These are phyloP conservation scores for Chauna torquata DNA, from an alignment of 2,113 vertebrate species.

Conservation along the genomic window DNA sequence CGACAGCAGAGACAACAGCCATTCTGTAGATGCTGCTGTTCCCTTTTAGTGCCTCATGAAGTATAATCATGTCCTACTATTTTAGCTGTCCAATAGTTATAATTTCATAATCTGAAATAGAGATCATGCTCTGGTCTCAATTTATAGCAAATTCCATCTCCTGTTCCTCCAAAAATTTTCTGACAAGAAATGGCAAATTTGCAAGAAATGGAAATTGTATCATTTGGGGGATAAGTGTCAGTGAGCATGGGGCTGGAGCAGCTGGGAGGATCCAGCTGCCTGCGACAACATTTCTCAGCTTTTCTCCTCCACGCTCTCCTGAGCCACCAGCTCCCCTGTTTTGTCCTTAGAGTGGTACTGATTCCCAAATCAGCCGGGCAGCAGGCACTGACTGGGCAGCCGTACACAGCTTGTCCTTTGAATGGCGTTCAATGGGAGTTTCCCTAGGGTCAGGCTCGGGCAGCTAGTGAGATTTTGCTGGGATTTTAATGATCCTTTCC, in stretches of 20 bases:
- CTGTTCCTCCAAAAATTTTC: background rate
- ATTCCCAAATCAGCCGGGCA: background rate
- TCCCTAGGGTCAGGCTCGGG: background rate
- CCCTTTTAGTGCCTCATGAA: background rate
- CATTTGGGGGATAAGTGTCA: background rate
- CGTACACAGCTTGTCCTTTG: background rate
- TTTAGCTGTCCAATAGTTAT: background rate
- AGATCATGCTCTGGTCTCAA: background rate
- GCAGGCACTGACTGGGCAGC: background rate
- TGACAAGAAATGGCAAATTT: background rate
- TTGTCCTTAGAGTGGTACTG: background rate
- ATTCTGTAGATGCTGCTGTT: background rate
- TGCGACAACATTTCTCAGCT: fast-evolving
- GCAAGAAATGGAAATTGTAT: background rate
- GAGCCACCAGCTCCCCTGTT: background rate
- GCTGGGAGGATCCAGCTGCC: too few relatives aligned
- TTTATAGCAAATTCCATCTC: background rate
- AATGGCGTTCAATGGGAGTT: background rate
- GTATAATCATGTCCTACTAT: fast-evolving
- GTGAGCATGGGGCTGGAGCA: background rate
- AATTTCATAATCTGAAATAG: background rate
- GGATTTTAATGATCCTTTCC: background rate
- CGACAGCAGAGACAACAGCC: background rate
- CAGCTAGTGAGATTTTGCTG: background rate
- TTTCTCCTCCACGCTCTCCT: background rate